A percentile compares a stretch with the other conserved stretches of the same genome.
These are phyloP conservation scores for Galagoides demidoff DNA, from an alignment of 2,797 vertebrate species.

Conservation along the genomic window DNA sequence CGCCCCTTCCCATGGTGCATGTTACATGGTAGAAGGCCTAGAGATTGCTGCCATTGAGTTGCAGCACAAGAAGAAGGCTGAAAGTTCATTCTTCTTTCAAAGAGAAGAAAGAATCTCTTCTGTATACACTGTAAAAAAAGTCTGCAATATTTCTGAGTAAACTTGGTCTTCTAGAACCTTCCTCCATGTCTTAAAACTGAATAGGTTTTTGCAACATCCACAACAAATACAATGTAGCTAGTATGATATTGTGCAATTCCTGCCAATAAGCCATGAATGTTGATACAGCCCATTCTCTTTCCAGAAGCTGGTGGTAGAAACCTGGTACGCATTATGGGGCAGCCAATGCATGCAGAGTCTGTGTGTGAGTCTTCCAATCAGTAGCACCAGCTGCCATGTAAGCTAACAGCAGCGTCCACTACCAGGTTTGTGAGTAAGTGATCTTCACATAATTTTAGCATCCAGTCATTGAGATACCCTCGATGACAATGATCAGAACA, in stretches of 20 bases:
- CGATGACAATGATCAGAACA: neutral
- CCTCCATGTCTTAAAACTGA: neutral
- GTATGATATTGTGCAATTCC: neutral
- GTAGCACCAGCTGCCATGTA: neutral
- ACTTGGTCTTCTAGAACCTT: neutral
- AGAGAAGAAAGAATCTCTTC: neutral
- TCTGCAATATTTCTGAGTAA: neutral
- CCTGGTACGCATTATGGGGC: neutral
- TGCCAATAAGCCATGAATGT: neutral
- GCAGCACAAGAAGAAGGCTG: neutral
- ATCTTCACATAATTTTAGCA: neutral
- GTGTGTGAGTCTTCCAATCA: neutral
- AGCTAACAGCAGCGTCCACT: neutral
- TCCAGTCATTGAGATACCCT: neutral
- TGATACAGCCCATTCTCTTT: neutral
- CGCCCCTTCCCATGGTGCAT: neutral
- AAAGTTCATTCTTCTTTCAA: neutral
- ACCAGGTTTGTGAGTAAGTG: neutral
- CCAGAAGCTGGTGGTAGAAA: neutral
- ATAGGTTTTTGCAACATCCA: neutral
- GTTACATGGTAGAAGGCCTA: neutral
- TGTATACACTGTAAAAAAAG: neutral
- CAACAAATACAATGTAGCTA: neutral
- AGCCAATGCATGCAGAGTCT: neutral
- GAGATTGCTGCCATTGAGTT: neutral